Base-by-base conservation (phyloP, 2,888 invertebrate genomes). In the Drosophila sordidula region DNA sequence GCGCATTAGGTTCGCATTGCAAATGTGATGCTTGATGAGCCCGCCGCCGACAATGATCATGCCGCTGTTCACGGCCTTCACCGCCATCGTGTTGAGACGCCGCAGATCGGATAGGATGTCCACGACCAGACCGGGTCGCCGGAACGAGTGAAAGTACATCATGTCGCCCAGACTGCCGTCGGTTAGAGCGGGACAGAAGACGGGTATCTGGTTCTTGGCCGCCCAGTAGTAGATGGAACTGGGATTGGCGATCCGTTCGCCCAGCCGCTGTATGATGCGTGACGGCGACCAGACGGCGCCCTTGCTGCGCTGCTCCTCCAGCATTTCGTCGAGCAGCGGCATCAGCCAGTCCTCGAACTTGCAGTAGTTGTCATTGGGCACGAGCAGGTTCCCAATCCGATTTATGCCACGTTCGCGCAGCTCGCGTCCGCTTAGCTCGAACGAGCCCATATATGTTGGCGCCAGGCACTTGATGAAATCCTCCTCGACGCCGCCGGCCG, bases 1-100 rank as follows among this genome's bases (percentile, higher is more conserved):
- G 80, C 99, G 96, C 99, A 99, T 99, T 59, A 99, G 94, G 94
- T 99, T 99, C 1, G 99, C 99, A 94, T 99, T 99, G 93, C 98
- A 98, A 81, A 99, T 98, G 91, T 99, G 99, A 93, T 99, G 99
- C 92, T 99, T 99, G n/a, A 99, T 94, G 0, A 99, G 93, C 8
- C 99, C 99, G 1, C 99, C 99, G 4, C 99, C 99, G 64, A 99
- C 92, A 69, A 99, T 98, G 39, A 99, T 96, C 95, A 99, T 97
- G 11, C 99, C 99, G n/a, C 97, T 96, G 90, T 98, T 96, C 25
- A 95, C 93, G 0, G 99, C 97, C 91, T 97, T 97, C 9, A 99
- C 96, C 14, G 99, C 97, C 94, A 99, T 97, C 18, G 96, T 95
- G 92, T 99, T 99, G 26, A 99, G 93, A 58, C 97, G 94, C 57